Base-by-base conservation (phyloP, 2,113 vertebrate genomes). In the Marmota flaviventris region DNA sequence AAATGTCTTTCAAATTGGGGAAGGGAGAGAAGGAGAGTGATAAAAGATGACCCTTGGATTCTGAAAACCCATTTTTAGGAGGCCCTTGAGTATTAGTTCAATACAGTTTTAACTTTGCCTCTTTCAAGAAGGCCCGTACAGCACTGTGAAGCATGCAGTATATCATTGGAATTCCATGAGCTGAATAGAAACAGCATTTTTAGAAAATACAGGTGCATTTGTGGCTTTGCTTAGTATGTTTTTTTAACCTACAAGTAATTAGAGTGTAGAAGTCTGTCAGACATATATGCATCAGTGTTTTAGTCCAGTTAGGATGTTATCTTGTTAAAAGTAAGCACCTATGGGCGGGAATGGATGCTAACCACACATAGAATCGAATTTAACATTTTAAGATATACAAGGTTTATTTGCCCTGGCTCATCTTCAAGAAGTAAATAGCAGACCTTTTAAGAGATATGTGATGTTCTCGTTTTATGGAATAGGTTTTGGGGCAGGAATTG, bases 1-100 rank as follows among this genome's bases (percentile, higher is more conserved):
- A 96, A 97, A 90, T 4, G 9, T 42, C 65, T 92, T 95, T 92
- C 32, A 89, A 20, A 81, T 84, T 87, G 45, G 45, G 81, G 70
- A 67, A 75, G 29, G 14, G 42, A 13, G n/a, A 11, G 39, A 78
- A 89, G 56, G 29, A 84, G 8, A 77, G 56, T 92, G 69, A n/a
- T 86, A 67, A 85, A 91, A 81, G 7, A 27, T 82, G 77, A 77
- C 34, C 18, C 72, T 63, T 75, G 37, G 72, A 45, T 85, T 91
- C 25, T 81, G 85, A 79, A 94, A 87, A 69, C 37, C 16, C 18
- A 10, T 95, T 89, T 45, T 96, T 39, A 77, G 78, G 78, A 84
- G 63, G 24, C 69, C 32, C 45, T 91, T 42, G 65, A 65, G 17
- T 69, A 69, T 10, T 87, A 61, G n/a, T 4, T 65, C 20, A 5